Evolutionary conservation across 92 coral and sea anemone species (phyloP), one percentile per base, ranked within the genome.

Genomic region (Plumapathes pennacea): DNA sequence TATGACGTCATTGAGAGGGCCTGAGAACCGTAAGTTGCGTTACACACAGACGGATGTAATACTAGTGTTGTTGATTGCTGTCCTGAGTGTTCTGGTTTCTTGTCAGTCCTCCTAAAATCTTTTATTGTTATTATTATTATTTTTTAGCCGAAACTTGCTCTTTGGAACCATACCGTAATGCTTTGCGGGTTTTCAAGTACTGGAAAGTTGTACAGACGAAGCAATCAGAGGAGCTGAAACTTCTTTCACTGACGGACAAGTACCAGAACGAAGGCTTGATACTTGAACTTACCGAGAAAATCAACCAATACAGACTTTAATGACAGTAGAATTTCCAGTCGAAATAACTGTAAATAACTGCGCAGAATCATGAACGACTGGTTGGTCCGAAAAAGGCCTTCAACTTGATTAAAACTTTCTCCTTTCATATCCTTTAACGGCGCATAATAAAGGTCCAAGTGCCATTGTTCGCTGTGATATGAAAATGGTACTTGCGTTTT

Each of bases 111-210:
- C n/a, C n/a, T n/a, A n/a, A n/a, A n/a, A n/a, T n/a, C n/a, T n/a
- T n/a, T 34, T 34, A 26, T 22, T 24, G 13, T 37, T 20, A 20
- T 20, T 54, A 25, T 23, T 13, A 21, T 39, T 5, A 17, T 50
- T 32, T 4, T 42, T 21, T 61, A 90, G 97, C 87, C 32, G 97
- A 90, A 57, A 90, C 88, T 66, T 90, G 90, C 55, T 86, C 90
- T 1, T 29, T 90, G 5, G 95, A 78, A 30, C 84, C 95, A 1
- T 62, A 82, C 12, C 77, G 88, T 10, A 90, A 90, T 63, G 95
- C 97, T 5, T 53, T 86, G 12, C 84, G 89, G 23, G 51, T 83
- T 29, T 87, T 90, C 65, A 82, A 79, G 54, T 88, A 90, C 36
- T 68, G 73, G 74, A 52, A 23, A 50, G 85, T 89, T 11, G 53